Conservation (phyloP, 2,113 vertebrate genomes). For the Ptilorrhoa leucosticta region DNA sequence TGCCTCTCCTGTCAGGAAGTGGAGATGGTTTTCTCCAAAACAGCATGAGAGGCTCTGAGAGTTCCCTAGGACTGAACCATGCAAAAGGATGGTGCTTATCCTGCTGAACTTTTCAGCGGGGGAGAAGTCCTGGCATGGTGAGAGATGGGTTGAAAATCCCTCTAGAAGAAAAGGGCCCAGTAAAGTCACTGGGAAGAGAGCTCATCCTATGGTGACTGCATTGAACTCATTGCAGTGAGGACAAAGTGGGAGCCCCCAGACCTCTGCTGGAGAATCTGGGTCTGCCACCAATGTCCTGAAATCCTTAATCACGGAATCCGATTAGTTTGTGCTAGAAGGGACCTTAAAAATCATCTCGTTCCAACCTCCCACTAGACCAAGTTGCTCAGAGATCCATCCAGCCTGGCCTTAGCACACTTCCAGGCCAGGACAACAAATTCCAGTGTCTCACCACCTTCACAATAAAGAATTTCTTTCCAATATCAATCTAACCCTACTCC, state of each 20-base stretch:
- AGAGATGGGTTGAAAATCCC: neutral
- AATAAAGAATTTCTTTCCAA: neutral
- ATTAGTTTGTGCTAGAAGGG: neutral
- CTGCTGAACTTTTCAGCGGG: neutral
- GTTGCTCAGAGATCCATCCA: neutral
- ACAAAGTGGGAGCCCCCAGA: neutral
- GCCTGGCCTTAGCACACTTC: neutral
- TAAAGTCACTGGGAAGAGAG: neutral
- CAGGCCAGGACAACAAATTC: neutral
- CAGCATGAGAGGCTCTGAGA: neutral
- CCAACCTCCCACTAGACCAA: neutral
- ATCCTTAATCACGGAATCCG: neutral
- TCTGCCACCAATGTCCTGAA: neutral
- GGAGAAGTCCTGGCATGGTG: neutral
- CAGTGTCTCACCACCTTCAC: neutral
- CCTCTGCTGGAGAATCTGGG: neutral
- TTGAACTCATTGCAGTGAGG: neutral
- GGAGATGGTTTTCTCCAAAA: neutral
- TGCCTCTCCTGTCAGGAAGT: neutral
- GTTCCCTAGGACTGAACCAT: neutral
- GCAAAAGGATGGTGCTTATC: neutral
- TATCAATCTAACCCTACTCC: neutral
- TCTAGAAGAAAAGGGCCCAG: neutral
- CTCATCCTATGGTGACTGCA: rapidly evolving
- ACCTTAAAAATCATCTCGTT: neutral